Base-by-base conservation (phyloP, 2,113 vertebrate species). In the Microtus pennsylvanicus region DNA sequence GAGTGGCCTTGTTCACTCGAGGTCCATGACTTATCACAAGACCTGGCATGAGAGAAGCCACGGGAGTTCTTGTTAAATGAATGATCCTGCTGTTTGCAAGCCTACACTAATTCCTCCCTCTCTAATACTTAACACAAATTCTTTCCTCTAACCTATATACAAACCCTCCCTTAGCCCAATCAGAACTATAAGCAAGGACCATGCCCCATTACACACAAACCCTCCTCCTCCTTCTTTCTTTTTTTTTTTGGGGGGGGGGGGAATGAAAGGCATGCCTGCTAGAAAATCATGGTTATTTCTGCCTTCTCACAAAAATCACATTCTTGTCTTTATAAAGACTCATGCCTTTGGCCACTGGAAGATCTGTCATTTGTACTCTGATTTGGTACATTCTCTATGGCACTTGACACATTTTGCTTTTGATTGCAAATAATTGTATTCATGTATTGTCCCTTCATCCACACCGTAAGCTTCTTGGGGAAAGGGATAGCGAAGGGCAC, bases 381-480 rank as follows among this genome's bases (percentile, higher is more conserved):
- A 70, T 72, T 58, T 28, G 55, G 14, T 74, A 13, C 69, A 11
- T 55, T 61, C 76, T 22, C 88, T 28, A 74, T 24, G 47, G 30
- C 30, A 80, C 45, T 89, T 77, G 58, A 26, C 38, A 38, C 33
- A 69, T 65, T 85, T 93, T 95, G 30, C n/a, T 91, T 93, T 86
- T 58, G 13, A 82, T 52, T 75, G 6, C 61, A 38, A 30, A 2
- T 87, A 30, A 92, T 69, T 94, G 47, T 87, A 13, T 52, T 86
- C 28, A 85, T 38, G 38, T 61, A 38, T 94, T 89, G 42, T 50
- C 8, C 7, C 7, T 12, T 28, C 35, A 22, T 78, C 5, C 76
- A 87, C 3, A 19, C 4, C 42, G 7, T 75, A 63, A 94, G 10
- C 5, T 90, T 21, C 42, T 58, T 94, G 65, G 26, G 28, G n/a